Percentiles rank a stretch among this genome's conserved stretches.
These are phyloP conservation scores for Drosophila crucigera DNA, from an alignment of 2,888 invertebrate species.

Conservation along the genomic window DNA sequence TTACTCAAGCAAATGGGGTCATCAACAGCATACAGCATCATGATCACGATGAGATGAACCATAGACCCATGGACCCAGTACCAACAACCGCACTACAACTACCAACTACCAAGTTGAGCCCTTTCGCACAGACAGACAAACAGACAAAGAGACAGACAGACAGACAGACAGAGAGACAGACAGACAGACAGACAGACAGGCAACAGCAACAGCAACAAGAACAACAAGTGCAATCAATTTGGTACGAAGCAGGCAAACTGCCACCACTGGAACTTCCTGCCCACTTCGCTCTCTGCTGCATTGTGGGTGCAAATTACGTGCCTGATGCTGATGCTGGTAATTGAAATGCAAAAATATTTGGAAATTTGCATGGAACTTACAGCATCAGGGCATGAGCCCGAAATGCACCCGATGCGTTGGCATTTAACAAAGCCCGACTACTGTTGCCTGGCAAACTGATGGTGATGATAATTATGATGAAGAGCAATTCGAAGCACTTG, in stretches of 20 bases:
- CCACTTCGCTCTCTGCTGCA: slow-evolving; percentile 7
- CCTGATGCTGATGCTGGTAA: slow-evolving; percentile 71
- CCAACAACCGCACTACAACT: slow-evolving; percentile 7
- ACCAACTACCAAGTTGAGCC: slow-evolving; percentile 12
- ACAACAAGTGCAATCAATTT: slow-evolving; percentile 76
- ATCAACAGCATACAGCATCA: slow-evolving; percentile 60
- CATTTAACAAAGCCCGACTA: slow-evolving; percentile 45
- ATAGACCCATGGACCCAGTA: slow-evolving; percentile 19
- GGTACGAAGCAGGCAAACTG: slow-evolving; percentile 46
- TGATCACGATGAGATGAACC: slow-evolving; percentile 40
- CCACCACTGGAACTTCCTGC: not conserved
- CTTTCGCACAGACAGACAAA: not conserved
- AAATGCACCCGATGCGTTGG: slow-evolving; percentile 43
- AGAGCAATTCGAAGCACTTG: slow-evolving; percentile 28
- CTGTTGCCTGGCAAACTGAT: slow-evolving; percentile 1
- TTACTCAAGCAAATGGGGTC: slow-evolving; percentile 81
- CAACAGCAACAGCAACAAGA: not conserved
- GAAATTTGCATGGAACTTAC: slow-evolving; percentile 57
- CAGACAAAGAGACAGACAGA: not conserved
- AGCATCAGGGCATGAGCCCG: slow-evolving; percentile 14
- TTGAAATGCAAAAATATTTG: slow-evolving; percentile 82
- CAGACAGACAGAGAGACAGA: not conserved
- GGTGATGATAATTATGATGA: slow-evolving; percentile 12
- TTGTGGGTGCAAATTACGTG: slow-evolving; percentile 61
- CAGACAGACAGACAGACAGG: not conserved